phyloP scores from a whole-genome alignment of 2,113 vertebrate species.

The human (Homo sapiens) region GRCh38 chr11:126594501-126595000 shows the following conservation, averaged over 20 bases:
- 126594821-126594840: fast-evolving
- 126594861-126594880: fast-evolving
- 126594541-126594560: fast-evolving
- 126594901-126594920: not conserved
- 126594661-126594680: not conserved
- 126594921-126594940: not conserved
- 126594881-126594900: fast-evolving
- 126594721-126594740: not conserved
- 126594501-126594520: not conserved
- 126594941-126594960: not conserved
- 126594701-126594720: not conserved
- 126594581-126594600: no score
- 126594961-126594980: not conserved
- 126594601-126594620: not conserved
- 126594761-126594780: not conserved
- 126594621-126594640: not conserved
- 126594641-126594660: not conserved
- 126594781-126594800: not conserved
- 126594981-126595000: fast-evolving
- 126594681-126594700: not conserved
- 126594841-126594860: not conserved
- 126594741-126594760: not conserved
- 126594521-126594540: not conserved
- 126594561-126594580: not conserved
- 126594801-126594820: not conserved